Evolutionary conservation across 2,888 invertebrate genomes (phyloP).

Genomic region (Pachymerium ferrugineum): DNA sequence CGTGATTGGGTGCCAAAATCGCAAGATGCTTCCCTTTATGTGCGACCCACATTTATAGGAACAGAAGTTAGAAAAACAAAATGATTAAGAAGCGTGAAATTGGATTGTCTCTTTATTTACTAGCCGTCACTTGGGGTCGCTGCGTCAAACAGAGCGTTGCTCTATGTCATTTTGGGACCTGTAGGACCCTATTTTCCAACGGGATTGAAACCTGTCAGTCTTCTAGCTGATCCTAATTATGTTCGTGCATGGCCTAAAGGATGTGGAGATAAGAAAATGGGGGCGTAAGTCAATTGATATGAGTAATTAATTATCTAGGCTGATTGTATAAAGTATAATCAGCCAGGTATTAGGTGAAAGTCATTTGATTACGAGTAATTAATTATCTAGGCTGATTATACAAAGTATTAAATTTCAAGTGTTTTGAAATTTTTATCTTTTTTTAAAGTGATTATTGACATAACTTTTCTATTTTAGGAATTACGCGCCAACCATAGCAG

Average conservation of each 20-base stretch:
- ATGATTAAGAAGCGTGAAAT: background rate
- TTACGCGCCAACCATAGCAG: conserved; percentile 54
- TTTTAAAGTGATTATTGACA: background rate
- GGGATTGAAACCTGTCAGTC: conserved; percentile 66
- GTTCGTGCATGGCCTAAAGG: conserved; percentile 76
- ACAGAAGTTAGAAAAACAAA: conserved; percentile 71
- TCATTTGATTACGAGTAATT: too few species aligned
- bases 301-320: too few species aligned
- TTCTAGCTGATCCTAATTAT: conserved; percentile 86
- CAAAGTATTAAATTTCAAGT: too few species aligned
- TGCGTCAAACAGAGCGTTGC: conserved; percentile 75
- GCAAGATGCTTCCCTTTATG: conserved; percentile 83
- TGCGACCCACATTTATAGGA: conserved; percentile 92
- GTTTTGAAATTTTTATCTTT: background rate
- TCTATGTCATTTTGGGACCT: conserved; percentile 87
- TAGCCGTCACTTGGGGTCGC: conserved; percentile 90
- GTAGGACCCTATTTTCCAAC: conserved; percentile 87
- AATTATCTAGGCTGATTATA: too few species aligned
- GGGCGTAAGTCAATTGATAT: conserved; percentile 66
- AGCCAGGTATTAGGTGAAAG: too few species aligned
- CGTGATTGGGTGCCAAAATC: conserved; percentile 97
- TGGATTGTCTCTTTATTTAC: background rate
- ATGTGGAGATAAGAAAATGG: conserved; percentile 90
- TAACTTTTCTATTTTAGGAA: conserved; percentile 51
- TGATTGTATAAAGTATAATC: too few species aligned